phyloP scores from a whole-genome alignment of 1,140 invertebrate species.

The Agrilus planipennis region DNA sequence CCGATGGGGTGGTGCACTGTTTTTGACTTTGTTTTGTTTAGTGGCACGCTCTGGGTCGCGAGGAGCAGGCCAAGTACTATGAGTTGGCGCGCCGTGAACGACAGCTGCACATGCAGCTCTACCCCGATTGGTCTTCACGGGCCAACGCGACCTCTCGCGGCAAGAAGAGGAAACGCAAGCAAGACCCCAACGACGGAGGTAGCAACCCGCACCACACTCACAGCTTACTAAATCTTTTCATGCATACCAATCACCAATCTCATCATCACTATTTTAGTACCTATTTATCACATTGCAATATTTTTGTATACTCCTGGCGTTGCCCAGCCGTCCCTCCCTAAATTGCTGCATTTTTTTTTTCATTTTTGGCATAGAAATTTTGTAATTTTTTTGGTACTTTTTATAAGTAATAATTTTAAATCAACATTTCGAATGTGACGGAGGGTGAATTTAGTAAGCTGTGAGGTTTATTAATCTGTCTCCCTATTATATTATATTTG shows the following conservation, averaged over 20 bases:
- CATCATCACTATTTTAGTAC: too few species aligned
- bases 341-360: too few species aligned
- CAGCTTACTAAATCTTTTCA: conserved; percentile 15
- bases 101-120: conserved; percentile 96
- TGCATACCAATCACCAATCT: too few species aligned
- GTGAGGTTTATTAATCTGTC: conserved; percentile 25
- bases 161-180: conserved; percentile 99
- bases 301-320: too few species aligned
- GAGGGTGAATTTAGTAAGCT: conserved; percentile 24
- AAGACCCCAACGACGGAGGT: conserved; percentile 95
- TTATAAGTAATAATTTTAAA: too few species aligned
- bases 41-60: conserved; percentile 97
- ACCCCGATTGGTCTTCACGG: conserved; percentile 98
- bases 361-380: too few species aligned
- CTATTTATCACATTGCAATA: too few species aligned
- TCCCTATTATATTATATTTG: conserved; percentile 26
- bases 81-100: conserved; percentile 95
- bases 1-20: conserved; percentile 22
- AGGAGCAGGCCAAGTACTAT: conserved; percentile 99
- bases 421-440: too few species aligned
- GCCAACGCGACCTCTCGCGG: conserved; percentile 93
- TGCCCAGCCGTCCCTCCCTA: too few species aligned
- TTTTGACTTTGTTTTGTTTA: conserved; percentile 39
- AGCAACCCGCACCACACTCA: conserved; percentile 29
- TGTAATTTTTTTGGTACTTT: too few species aligned